These are phyloP conservation scores for Apantesis nais DNA, from an alignment of 2,888 invertebrate species.

Conservation along the genomic window DNA sequence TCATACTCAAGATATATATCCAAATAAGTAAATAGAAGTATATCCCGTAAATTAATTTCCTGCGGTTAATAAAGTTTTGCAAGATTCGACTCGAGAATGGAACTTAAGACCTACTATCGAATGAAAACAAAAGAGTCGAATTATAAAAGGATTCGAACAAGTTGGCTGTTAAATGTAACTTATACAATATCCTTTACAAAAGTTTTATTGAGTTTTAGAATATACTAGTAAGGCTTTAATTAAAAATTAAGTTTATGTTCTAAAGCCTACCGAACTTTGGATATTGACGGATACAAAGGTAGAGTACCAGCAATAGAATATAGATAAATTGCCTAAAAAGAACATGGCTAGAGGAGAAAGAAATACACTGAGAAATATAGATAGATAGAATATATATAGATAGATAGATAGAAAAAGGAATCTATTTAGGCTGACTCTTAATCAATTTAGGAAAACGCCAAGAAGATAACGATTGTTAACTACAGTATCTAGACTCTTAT, in stretches of 20 bases:
- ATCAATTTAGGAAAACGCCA: no score
- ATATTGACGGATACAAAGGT: no score
- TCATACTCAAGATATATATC: neutral
- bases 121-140: neutral
- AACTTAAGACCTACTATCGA: neutral
- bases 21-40: neutral
- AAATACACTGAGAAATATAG: no score
- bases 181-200: neutral
- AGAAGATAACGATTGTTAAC: no score
- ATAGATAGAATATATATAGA: no score
- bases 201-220: neutral
- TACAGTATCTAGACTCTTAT: no score
- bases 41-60: neutral
- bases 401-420: no score
- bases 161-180: neutral
- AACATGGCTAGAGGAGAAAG: no score
- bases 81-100: neutral
- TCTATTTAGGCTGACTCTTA: no score
- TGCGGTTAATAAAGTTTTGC: neutral
- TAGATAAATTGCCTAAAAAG: no score
- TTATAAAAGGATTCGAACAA: neutral
- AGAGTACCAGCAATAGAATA: no score
- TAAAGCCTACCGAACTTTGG: no score
- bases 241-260: neutral
- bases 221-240: neutral